These are phyloP conservation scores for Orgyia antiqua DNA, from an alignment of 2,888 invertebrate genomes.

Conservation along the genomic window DNA sequence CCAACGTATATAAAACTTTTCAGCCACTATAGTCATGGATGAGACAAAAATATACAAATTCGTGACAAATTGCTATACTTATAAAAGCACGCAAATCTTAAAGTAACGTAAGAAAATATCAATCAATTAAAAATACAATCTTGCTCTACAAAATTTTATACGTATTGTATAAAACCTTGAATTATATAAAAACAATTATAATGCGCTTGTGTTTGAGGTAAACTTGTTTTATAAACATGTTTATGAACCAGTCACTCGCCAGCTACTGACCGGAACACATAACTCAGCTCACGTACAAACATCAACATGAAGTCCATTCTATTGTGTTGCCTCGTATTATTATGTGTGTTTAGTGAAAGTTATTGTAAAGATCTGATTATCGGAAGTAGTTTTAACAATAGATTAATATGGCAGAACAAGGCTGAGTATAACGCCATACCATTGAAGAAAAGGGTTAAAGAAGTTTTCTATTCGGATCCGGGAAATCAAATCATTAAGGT, in stretches of 20 bases:
- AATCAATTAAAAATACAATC: too few relatives aligned
- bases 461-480: constrained; percentile 63
- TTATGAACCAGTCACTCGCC: constrained; percentile 37
- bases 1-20: too few relatives aligned
- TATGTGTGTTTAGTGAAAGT: constrained; percentile 45
- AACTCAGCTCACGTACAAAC: constrained; percentile 20
- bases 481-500: constrained; percentile 71
- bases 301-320: constrained; percentile 52
- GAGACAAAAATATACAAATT: too few relatives aligned
- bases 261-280: constrained; percentile 40
- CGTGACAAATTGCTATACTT: too few relatives aligned
- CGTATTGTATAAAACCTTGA: too few relatives aligned
- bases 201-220: too few relatives aligned
- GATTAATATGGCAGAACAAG: constrained; percentile 59
- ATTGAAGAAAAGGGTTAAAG: constrained; percentile 67
- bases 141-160: too few relatives aligned
- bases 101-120: too few relatives aligned
- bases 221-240: constrained; percentile 25
- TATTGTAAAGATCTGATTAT: constrained; percentile 64
- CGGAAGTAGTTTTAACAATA: constrained; percentile 62
- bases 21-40: too few relatives aligned
- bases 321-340: constrained; percentile 42
- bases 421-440: constrained; percentile 66
- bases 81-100: too few relatives aligned
- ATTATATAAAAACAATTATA: too few relatives aligned